phyloP scores from a whole-genome alignment of 2,113 vertebrate genomes.

The Otus sunia region DNA sequence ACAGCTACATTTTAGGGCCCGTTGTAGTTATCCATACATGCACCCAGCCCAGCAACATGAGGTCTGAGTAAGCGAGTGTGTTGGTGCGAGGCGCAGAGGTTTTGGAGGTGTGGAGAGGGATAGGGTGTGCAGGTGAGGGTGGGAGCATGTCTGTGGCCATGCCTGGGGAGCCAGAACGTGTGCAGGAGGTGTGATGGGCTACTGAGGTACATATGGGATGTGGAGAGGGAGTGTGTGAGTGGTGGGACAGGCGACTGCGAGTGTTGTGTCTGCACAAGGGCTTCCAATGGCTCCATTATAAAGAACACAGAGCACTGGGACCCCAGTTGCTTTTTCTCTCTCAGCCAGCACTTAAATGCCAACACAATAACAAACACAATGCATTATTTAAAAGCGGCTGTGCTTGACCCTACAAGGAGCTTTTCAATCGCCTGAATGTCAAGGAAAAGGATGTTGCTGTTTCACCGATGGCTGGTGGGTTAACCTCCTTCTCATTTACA shows the following conservation, averaged over 20 bases:
- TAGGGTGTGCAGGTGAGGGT: not conserved
- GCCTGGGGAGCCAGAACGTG: fast-evolving
- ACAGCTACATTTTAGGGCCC: not conserved
- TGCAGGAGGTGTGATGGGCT: not conserved
- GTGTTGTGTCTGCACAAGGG: not conserved
- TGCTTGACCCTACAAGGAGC: slow-evolving; percentile 39
- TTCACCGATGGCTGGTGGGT: not conserved
- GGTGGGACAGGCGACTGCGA: fast-evolving
- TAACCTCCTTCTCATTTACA: not conserved
- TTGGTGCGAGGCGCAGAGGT: not conserved
- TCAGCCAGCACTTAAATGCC: slow-evolving; percentile 22
- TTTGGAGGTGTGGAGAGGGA: not conserved
- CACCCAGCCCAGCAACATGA: not conserved
- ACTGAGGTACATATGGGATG: not conserved
- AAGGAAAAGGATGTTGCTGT: not conserved
- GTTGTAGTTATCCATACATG: not conserved
- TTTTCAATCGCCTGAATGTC: not conserved
- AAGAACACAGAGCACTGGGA: not conserved
- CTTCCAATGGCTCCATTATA: not conserved
- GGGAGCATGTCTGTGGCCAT: not conserved
- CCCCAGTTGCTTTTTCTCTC: not conserved
- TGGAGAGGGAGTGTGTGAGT: not conserved
- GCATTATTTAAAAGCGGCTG: slow-evolving; percentile 30
- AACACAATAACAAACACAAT: not conserved
- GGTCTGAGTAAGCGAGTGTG: not conserved